A percentile compares a stretch with the other conserved stretches of the same genome.
Conservation (phyloP, 2,797 vertebrate species). For the Epinephelus coioides region DNA sequence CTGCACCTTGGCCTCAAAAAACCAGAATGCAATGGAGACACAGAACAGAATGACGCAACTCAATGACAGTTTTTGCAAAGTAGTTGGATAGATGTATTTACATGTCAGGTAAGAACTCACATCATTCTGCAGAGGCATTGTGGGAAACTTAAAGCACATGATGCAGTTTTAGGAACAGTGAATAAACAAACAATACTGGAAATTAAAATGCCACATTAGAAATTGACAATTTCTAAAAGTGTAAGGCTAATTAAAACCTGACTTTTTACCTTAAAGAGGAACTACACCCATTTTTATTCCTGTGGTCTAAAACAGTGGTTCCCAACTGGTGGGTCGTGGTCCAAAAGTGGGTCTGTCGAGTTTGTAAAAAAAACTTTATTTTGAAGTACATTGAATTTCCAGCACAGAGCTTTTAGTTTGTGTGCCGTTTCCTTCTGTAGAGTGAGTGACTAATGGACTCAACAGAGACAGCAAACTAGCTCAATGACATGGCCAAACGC, state of each 20-base stretch:
- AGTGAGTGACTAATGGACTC: too few species aligned
- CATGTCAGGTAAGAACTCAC: not conserved
- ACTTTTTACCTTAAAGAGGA: too few species aligned
- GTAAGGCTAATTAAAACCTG: not conserved
- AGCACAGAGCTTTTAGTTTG: too few species aligned
- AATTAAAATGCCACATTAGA: not conserved
- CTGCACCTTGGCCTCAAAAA: not conserved
- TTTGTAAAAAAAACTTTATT: too few species aligned
- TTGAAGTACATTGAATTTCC: too few species aligned
- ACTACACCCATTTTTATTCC: too few species aligned
- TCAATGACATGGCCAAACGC: too few species aligned
- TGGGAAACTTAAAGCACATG: not conserved
- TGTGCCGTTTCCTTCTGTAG: too few species aligned
- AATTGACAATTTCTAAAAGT: not conserved
- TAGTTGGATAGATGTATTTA: not conserved
- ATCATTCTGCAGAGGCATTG: not conserved
- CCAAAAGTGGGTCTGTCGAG: too few species aligned
- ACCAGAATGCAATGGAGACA: constrained; percentile 6
- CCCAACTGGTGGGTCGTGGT: too few species aligned
- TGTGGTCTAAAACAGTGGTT: too few species aligned
- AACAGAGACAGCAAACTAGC: too few species aligned
- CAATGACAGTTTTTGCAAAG: not conserved
- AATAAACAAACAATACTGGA: not conserved
- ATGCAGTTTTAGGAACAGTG: not conserved
- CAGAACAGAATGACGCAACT: not conserved